A percentile compares a stretch with the other conserved stretches of the same genome.
Conservation (phyloP, 2,113 vertebrate species). For the Varanus komodoensis region DNA sequence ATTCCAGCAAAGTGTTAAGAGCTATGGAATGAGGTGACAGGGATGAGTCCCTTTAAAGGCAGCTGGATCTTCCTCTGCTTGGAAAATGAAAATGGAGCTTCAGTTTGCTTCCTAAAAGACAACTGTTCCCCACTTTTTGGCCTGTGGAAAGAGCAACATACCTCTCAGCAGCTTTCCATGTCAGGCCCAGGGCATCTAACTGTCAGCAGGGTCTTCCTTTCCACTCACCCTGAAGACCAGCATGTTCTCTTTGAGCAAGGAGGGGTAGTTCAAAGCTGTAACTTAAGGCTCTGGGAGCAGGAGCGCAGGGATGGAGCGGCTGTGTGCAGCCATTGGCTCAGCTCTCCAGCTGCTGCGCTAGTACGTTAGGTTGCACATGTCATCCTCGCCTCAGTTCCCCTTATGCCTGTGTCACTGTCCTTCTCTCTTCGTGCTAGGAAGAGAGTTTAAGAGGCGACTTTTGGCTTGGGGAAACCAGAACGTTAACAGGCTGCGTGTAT, state of each 20-base stretch:
- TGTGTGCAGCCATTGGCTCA: conserved; percentile 61
- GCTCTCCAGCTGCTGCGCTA: conserved; percentile 47
- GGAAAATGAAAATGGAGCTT: conserved; percentile 50
- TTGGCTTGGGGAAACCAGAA: neutral
- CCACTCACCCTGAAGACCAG: conserved; percentile 63
- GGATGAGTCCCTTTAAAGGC: conserved; percentile 36
- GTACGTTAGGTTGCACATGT: conserved; percentile 48
- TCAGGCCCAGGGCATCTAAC: conserved; percentile 50
- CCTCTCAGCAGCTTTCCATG: conserved; percentile 68
- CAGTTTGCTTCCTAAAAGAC: conserved; percentile 55
- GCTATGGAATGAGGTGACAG: conserved; percentile 11
- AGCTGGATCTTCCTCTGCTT: conserved; percentile 52
- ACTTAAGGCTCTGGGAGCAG: conserved; percentile 45
- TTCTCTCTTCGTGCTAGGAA: neutral
- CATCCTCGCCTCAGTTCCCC: conserved; percentile 45
- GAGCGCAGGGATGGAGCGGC: conserved; percentile 37
- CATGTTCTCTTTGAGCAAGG: conserved; percentile 42
- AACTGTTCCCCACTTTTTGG: conserved; percentile 33
- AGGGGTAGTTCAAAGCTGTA: conserved; percentile 51
- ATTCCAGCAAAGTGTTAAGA: neutral
- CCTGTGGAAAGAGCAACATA: conserved; percentile 56
- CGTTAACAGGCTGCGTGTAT: rapidly evolving
- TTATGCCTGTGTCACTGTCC: conserved; percentile 15
- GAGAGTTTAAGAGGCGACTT: conserved; percentile 2
- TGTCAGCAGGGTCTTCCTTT: conserved; percentile 61